Base-by-base conservation (phyloP, 2,888 invertebrate genomes). In the Dynastes tityus region DNA sequence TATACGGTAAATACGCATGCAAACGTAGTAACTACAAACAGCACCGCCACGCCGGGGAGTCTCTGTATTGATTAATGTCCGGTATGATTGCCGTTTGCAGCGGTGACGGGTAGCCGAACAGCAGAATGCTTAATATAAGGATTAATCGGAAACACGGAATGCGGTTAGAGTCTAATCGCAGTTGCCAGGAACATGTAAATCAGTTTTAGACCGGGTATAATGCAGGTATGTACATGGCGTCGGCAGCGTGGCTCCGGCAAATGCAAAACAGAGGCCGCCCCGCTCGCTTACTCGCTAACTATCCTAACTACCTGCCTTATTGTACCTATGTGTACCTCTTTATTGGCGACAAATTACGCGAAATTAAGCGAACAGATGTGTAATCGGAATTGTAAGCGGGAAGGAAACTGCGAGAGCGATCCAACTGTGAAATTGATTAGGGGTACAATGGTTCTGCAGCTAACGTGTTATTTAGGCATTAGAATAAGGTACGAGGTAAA, bases 71-170 rank as follows among this genome's bases (percentile, higher is more conserved):
- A 75, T 63, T 58, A 63, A 64, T 63, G 63, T 45, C 63, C 61
- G 13, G 63, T 27, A n/a, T 75, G 63, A 75, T 75, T 75, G 74
- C 61, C 63, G 63, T 61, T 45, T 75, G 63, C 51, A 49, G 27
- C 32, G 27, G 11, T 63, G 27, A 29, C 32, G 63, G 63, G 63
- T 27, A 11, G 63, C 32, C 9, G 32, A 63, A 63, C 37, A 29
- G 37, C 63, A 22, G 63, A 45, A 75, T 37, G 74, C 37, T 61
- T 63, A 75, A 61, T 63, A 32, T 75, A 75, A 75, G 74, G 40
- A 75, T 63, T 63, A 75, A 75, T 63, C 74, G 61, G 74, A 45
- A 75, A 63, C 63, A 63, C 63, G 63, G n/a, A 75, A 63, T 75
- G 74, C 63, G 74, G 74, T 51, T 75, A 61, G 37, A 75, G 63